A percentile compares a stretch with the other conserved stretches of the same genome.
These are phyloP conservation scores for Anthoscopus minutus DNA, from an alignment of 2,113 vertebrate species.

Conservation along the genomic window DNA sequence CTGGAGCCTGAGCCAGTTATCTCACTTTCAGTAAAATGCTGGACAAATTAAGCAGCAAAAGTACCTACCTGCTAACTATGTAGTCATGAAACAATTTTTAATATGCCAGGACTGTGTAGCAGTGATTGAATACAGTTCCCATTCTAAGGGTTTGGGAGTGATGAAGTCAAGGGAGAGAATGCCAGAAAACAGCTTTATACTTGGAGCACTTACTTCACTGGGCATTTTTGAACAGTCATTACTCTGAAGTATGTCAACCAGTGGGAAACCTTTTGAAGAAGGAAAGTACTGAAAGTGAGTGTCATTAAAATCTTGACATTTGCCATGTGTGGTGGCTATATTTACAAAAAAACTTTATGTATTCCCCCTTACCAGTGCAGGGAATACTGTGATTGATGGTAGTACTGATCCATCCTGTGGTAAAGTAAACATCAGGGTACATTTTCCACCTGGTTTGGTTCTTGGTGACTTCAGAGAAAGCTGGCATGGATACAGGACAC, in stretches of 20 bases:
- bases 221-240: background rate
- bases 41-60: background rate
- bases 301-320: constrained; percentile 15
- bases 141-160: background rate
- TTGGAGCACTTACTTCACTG: background rate
- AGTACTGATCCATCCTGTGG: background rate
- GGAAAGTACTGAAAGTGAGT: background rate
- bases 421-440: background rate
- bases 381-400: background rate
- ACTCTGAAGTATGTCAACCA: background rate
- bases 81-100: background rate
- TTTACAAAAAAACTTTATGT: background rate
- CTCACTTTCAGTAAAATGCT: background rate
- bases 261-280: background rate
- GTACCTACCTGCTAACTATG: background rate
- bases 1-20: background rate
- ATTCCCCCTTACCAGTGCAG: background rate
- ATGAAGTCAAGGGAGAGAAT: background rate
- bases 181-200: background rate
- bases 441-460: constrained; percentile 15
- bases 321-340: background rate
- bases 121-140: background rate
- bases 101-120: background rate
- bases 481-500: background rate
- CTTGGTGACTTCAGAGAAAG: background rate